Percentiles rank a stretch among this genome's conserved stretches.
Evolutionary conservation across 2,888 invertebrate species (phyloP).

Genomic region (Perizoma flavofasciatum): DNA sequence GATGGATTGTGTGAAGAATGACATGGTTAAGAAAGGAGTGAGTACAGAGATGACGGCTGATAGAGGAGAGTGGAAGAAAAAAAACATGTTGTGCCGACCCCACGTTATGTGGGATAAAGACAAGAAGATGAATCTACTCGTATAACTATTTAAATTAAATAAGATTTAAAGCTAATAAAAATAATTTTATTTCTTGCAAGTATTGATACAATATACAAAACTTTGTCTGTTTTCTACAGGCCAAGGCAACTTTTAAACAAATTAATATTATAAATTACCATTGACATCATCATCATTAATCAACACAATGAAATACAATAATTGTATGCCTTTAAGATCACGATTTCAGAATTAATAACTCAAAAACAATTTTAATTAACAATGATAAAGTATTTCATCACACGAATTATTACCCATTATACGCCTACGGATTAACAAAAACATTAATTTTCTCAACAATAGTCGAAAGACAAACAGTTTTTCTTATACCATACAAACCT

Average conservation of each 20-base stretch:
- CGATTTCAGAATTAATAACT: constrained; percentile 26
- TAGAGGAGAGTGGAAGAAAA: no score
- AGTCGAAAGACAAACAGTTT: constrained; percentile 33
- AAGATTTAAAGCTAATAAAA: no score
- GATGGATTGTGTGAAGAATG: no score
- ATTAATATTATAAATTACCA: constrained; percentile 11
- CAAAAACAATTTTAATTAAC: constrained; percentile 51
- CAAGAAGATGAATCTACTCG: no score
- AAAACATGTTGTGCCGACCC: no score
- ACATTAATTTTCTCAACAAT: constrained; percentile 49
- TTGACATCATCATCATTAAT: constrained; percentile 24
- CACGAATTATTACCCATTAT: constrained; percentile 59
- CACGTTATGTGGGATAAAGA: no score
- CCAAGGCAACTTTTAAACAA: constrained; percentile 10
- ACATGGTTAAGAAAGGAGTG: no score
- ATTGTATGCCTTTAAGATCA: constrained; percentile 21
- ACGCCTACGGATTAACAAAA: constrained; percentile 55
- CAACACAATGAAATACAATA: constrained; percentile 17
- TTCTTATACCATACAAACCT: constrained; percentile 2
- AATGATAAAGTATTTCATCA: constrained; percentile 54
- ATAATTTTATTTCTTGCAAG: no score
- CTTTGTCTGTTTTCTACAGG: neutral
- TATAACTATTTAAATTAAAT: no score
- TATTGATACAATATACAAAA: no score
- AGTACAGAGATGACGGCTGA: no score